phyloP scores from a whole-genome alignment of 1,140 invertebrate species.

The Parasteatoda tepidariorum region DNA sequence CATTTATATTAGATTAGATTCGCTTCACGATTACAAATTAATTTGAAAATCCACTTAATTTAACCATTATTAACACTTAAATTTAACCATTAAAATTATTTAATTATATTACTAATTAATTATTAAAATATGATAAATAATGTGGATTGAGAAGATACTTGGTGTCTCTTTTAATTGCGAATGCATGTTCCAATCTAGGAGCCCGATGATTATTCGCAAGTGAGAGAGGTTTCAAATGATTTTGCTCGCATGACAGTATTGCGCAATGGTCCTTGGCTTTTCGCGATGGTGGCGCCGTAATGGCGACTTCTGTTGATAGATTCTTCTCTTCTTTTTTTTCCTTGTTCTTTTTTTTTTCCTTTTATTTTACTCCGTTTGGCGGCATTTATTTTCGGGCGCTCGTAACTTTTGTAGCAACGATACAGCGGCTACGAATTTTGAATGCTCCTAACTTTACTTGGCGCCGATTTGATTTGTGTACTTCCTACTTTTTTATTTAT shows the following conservation, averaged over 20 bases:
- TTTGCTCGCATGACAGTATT: conserved; percentile 6
- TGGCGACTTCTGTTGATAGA: conserved; percentile 59
- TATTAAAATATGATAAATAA: no score
- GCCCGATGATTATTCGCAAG: no score
- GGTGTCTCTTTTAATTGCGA: no score
- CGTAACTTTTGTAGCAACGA: conserved; percentile 53
- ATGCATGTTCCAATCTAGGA: neutral
- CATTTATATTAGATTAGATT: no score
- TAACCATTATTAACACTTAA: no score
- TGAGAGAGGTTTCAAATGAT: no score
- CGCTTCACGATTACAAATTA: no score
- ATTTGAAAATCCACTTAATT: no score
- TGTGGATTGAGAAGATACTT: no score
- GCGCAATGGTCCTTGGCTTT: conserved; percentile 59
- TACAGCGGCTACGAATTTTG: neutral
- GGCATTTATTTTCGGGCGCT: conserved; percentile 59
- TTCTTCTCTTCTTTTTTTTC: conserved; percentile 14
- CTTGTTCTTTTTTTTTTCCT: conserved; percentile 14
- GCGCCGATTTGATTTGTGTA: conserved; percentile 49
- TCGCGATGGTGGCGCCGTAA: conserved; percentile 42
- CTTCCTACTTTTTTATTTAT: conserved; percentile 19
- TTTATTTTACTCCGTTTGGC: conserved; percentile 53
- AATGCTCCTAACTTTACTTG: conserved; percentile 8
- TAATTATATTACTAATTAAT: no score
- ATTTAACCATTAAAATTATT: no score